Percentiles rank a stretch among this genome's conserved stretches.
phyloP scores from a whole-genome alignment of 2,797 vertebrate species.

The Capromys pilorides region DNA sequence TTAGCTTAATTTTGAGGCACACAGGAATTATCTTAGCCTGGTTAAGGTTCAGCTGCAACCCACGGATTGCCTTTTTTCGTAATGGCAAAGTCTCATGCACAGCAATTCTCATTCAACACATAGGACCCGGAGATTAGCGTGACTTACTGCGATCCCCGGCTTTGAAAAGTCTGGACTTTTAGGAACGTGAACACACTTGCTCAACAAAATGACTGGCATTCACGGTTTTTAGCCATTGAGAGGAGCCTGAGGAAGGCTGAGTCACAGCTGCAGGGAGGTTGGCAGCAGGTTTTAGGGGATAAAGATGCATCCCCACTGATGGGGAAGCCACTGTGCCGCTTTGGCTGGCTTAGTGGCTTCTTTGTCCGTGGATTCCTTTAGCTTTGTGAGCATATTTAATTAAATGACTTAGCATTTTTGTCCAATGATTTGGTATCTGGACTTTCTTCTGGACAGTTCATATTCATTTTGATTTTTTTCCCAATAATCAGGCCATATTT shows the following conservation, averaged over 20 bases:
- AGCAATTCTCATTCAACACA: not conserved
- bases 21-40: not conserved
- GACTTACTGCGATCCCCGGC: not conserved
- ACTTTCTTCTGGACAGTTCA: not conserved
- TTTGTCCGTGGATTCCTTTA: rapidly evolving
- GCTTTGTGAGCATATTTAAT: not conserved
- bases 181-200: not conserved
- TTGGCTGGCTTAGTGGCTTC: rapidly evolving
- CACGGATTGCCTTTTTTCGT: not conserved
- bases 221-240: not conserved
- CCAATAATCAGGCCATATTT: rapidly evolving
- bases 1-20: not conserved
- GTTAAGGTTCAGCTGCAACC: not conserved
- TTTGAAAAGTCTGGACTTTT: not conserved
- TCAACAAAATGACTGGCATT: not conserved
- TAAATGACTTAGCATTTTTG: rapidly evolving
- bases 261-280: not conserved
- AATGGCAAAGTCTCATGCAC: not conserved
- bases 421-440: rapidly evolving
- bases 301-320: rapidly evolving
- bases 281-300: not conserved
- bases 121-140: not conserved
- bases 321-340: rapidly evolving
- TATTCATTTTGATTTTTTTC: not conserved
- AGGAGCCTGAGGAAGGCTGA: not conserved